phyloP scores from a whole-genome alignment of 2,797 vertebrate species.

The Chelon labrosus region DNA sequence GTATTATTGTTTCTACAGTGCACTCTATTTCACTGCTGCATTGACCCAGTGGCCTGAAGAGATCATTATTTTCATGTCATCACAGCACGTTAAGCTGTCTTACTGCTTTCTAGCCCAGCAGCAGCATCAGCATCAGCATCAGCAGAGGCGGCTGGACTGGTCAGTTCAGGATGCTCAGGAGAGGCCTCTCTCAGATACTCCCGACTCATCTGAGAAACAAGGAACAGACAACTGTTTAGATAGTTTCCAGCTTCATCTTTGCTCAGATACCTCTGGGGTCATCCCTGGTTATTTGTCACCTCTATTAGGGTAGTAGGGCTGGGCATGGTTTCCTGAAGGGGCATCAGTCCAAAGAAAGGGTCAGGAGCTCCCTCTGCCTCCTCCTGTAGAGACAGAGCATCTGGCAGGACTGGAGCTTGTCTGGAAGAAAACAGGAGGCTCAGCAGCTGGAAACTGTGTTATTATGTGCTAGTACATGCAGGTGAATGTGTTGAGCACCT shows the following conservation, averaged over 20 bases:
- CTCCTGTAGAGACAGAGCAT: constrained; percentile 80
- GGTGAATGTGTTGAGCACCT: not conserved
- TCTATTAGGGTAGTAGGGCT: constrained; percentile 83
- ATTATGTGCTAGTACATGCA: not conserved
- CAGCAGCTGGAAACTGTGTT: not conserved
- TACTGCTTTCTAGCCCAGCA: constrained; percentile 53
- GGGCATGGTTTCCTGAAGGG: constrained; percentile 71
- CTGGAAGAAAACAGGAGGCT: constrained; percentile 54
- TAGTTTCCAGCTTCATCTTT: not conserved
- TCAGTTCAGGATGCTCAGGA: constrained; percentile 24
- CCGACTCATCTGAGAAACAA: constrained; percentile 56
- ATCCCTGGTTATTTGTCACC: constrained; percentile 63
- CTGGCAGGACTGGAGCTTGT: constrained; percentile 71
- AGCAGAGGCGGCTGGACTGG: constrained; percentile 34
- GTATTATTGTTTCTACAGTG: not conserved
- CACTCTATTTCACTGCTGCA: not conserved
- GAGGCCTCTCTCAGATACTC: constrained; percentile 36
- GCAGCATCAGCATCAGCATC: not conserved
- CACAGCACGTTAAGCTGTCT: constrained; percentile 9
- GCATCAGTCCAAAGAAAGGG: constrained; percentile 89
- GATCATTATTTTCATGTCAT: constrained; percentile 7
- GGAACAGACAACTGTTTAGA: not conserved
- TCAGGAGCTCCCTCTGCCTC: constrained; percentile 83
- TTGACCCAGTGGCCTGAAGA: constrained; percentile 9
- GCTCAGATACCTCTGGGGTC: not conserved